A percentile compares a stretch with the other conserved stretches of the same genome.
Conservation (phyloP, 2,113 vertebrate species). For the Opisthocomus hoazin region DNA sequence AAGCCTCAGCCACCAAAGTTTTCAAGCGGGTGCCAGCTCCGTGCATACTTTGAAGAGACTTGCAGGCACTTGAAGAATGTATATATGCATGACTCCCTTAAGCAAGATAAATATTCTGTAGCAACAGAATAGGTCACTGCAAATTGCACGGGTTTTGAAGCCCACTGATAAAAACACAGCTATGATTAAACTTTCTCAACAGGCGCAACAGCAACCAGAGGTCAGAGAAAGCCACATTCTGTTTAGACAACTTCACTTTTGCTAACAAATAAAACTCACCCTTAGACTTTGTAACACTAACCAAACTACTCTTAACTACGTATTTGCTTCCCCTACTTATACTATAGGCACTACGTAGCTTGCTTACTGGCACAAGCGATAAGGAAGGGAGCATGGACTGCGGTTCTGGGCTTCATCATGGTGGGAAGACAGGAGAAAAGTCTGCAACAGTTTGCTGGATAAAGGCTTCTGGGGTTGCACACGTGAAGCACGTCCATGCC, state of each 20-base stretch:
- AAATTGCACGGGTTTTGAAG: neutral
- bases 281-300: neutral
- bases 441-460: neutral
- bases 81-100: neutral
- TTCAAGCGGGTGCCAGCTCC: neutral
- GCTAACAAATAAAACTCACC: neutral
- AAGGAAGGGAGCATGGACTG: neutral
- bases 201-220: neutral
- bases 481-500: accelerated
- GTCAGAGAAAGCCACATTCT: neutral
- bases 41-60: neutral
- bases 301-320: neutral
- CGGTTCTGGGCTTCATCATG: neutral
- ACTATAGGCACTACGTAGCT: accelerated
- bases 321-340: neutral
- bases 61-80: conserved; percentile 15
- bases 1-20: neutral
- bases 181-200: neutral
- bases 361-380: neutral
- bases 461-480: neutral
- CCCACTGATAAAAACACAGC: neutral
- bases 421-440: neutral
- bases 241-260: neutral
- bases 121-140: neutral
- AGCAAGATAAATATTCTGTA: neutral